Percentiles rank a stretch among this genome's conserved stretches.
Evolutionary conservation across 2,888 invertebrate species (phyloP).

Genomic region (Dimorphilus gyrociliatus): DNA sequence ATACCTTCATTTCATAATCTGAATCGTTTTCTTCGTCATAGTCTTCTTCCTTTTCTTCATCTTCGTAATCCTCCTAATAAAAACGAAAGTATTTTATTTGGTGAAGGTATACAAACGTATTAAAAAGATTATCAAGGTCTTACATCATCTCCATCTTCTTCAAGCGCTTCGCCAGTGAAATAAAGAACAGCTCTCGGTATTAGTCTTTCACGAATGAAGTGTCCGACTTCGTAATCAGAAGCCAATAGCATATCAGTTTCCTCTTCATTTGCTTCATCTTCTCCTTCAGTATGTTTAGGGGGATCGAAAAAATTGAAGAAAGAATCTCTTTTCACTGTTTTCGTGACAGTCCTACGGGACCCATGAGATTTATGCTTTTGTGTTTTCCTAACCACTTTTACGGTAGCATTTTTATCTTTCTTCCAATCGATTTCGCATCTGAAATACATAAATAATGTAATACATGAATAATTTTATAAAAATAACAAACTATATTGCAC

Average conservation of each 20-base stretch:
- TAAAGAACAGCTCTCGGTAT: conserved; percentile 92
- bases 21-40: conserved; percentile 27
- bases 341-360: conserved; percentile 78
- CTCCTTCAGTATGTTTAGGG: conserved; percentile 44
- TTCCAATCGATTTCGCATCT: conserved; percentile 94
- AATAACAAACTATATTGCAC: conserved; percentile 1
- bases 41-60: conserved; percentile 16
- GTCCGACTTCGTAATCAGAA: conserved; percentile 94
- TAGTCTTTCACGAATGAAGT: conserved; percentile 86
- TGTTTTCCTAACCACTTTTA: conserved; percentile 88
- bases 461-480: too few relatives aligned
- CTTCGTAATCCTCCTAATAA: conserved; percentile 9
- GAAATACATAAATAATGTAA: conserved; percentile 2
- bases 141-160: conserved; percentile 22
- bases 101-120: too few relatives aligned
- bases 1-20: conserved; percentile 23
- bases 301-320: conserved; percentile 99
- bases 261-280: conserved; percentile 58
- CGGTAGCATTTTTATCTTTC: conserved; percentile 87
- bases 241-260: conserved; percentile 70
- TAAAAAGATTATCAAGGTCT: too few relatives aligned
- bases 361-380: conserved; percentile 95
- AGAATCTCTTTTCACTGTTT: conserved; percentile 85
- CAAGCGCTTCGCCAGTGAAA: conserved; percentile 64
- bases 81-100: conserved; percentile 2